Percentiles rank a stretch among this genome's conserved stretches.
Conservation (phyloP, 2,797 vertebrate genomes). For the Lepilemur ruficaudatus region DNA sequence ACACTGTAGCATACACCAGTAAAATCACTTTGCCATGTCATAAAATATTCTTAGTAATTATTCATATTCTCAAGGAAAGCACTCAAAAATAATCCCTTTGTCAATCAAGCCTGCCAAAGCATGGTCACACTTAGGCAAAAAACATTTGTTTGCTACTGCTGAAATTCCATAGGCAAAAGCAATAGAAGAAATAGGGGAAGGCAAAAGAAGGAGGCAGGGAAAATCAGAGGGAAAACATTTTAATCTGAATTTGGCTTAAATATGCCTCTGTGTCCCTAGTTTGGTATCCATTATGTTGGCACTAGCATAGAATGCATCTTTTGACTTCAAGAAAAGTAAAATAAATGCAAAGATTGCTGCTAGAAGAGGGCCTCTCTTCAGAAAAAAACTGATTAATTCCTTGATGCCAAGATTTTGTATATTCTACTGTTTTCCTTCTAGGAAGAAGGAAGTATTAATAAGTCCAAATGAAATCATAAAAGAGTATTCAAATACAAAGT, state of each 20-base stretch:
- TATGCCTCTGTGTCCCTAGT: neutral
- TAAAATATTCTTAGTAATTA: slow-evolving; percentile 31
- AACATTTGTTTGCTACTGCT: slow-evolving; percentile 22
- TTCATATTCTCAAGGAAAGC: slow-evolving; percentile 48
- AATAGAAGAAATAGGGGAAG: neutral
- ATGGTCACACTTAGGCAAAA: slow-evolving; percentile 11
- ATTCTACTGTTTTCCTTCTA: neutral
- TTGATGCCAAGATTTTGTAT: neutral
- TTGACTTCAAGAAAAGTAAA: neutral
- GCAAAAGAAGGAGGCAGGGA: neutral
- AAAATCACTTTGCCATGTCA: slow-evolving; percentile 24
- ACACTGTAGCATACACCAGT: neutral
- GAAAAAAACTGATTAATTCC: neutral
- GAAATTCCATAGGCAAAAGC: neutral
- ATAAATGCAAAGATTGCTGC: neutral
- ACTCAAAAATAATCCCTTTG: slow-evolving; percentile 46
- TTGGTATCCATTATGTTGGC: neutral
- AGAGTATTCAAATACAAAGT: slow-evolving; percentile 1
- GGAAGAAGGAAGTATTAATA: neutral
- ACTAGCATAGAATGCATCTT: neutral
- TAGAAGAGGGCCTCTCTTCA: neutral
- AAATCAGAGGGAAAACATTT: neutral
- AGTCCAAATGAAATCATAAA: neutral
- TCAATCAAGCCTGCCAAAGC: slow-evolving; percentile 41
- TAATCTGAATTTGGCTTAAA: neutral